phyloP scores from a whole-genome alignment of 2,888 invertebrate genomes.

The Drosophila tanythrix region DNA sequence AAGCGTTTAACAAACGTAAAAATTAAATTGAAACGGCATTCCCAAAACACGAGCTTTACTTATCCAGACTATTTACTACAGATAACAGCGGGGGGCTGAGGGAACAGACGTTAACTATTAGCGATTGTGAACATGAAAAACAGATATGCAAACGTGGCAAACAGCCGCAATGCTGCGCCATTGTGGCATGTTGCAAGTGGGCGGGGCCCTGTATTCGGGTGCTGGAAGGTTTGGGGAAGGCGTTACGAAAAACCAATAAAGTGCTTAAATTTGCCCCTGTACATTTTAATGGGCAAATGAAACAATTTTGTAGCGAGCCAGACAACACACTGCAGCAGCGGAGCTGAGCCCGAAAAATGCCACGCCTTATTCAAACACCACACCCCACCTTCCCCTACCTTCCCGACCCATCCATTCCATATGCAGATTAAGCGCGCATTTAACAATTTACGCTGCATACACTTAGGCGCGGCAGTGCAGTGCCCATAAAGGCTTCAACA shows the following conservation, averaged over 20 bases:
- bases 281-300: constrained; percentile 77
- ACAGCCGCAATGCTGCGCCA: constrained; percentile 59
- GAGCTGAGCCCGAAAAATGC: constrained; percentile 14
- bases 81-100: background rate
- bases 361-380: constrained; percentile 8
- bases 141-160: constrained; percentile 77
- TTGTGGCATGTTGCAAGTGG: constrained; percentile 32
- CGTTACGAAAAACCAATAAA: constrained; percentile 68
- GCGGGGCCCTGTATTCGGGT: background rate
- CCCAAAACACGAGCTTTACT: constrained; percentile 2
- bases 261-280: constrained; percentile 72
- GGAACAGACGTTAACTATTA: constrained; percentile 64
- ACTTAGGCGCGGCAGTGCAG: constrained; percentile 61
- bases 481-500: constrained; percentile 48
- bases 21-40: constrained; percentile 9
- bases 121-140: constrained; percentile 74
- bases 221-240: constrained; percentile 10
- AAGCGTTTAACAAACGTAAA: background rate
- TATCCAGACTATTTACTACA: background rate
- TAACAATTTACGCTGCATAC: constrained; percentile 79
- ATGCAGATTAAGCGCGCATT: constrained; percentile 78
- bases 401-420: constrained; percentile 18
- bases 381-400: background rate
- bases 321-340: constrained; percentile 16
- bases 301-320: constrained; percentile 60